Conservation (phyloP, 2,888 invertebrate genomes). For the Drosophila mulleri region DNA sequence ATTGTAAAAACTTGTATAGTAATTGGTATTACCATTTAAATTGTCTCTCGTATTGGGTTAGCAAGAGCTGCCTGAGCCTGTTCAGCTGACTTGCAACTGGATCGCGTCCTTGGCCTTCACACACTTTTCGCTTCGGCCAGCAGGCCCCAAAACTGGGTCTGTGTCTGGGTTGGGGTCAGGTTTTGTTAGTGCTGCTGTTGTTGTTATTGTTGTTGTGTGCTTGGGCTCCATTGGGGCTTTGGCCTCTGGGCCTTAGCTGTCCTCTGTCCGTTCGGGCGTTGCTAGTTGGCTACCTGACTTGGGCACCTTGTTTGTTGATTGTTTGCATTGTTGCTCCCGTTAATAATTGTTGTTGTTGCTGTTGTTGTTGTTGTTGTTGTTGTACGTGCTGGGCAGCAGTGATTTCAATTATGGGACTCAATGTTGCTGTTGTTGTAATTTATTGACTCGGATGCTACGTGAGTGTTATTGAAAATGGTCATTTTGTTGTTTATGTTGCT, state of each 20-base stretch:
- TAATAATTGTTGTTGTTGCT: constrained; percentile 30
- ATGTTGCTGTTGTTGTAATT: constrained; percentile 59
- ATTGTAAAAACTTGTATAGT: constrained; percentile 1
- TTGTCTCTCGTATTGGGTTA: background rate
- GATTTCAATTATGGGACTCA: constrained; percentile 50
- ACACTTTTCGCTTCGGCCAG: constrained; percentile 48
- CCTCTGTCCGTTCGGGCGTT: constrained; percentile 20
- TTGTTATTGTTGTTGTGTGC: background rate
- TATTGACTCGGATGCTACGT: constrained; percentile 76
- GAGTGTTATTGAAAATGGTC: constrained; percentile 78
- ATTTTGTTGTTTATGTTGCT: constrained; percentile 55
- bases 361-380: constrained; percentile 33
- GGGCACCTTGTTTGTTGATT: constrained; percentile 24
- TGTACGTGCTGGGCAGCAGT: constrained; percentile 55
- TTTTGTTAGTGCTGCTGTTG: too few species aligned
- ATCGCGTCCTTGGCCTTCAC: constrained; percentile 72
- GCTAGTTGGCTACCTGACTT: constrained; percentile 37
- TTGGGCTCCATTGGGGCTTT: constrained; percentile 13
- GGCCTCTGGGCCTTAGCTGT: constrained; percentile 26
- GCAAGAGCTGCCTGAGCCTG: constrained; percentile 4
- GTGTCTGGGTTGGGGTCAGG: constrained; percentile 6
- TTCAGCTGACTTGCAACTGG: constrained; percentile 16
- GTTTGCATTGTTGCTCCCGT: constrained; percentile 60
- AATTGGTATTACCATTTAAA: background rate
- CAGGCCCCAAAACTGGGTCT: constrained; percentile 16